Conservation (phyloP, 2,113 vertebrate species). For the Pelusios castaneus region DNA sequence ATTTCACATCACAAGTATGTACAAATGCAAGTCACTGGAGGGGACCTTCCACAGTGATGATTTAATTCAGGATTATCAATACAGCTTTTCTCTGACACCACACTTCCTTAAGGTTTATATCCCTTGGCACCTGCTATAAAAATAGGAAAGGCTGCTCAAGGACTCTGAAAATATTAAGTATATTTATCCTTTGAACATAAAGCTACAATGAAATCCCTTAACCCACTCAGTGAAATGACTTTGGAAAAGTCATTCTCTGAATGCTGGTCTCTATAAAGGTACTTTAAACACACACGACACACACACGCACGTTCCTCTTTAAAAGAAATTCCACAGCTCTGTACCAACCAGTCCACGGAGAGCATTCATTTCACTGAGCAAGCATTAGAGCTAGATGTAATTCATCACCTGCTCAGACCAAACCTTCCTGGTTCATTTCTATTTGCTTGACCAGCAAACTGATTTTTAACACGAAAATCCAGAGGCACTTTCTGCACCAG, state of each 20-base stretch:
- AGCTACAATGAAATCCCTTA: background rate
- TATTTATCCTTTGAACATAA: background rate
- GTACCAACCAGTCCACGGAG: background rate
- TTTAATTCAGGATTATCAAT: background rate
- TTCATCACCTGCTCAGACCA: background rate
- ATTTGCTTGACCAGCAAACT: background rate
- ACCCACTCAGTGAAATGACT: background rate
- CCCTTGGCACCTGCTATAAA: background rate
- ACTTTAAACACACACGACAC: background rate
- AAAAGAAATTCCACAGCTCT: background rate
- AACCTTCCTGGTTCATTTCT: background rate
- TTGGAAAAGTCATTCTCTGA: background rate
- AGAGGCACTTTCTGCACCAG: background rate
- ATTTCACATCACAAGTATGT: background rate
- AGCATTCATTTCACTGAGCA: background rate
- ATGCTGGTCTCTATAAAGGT: background rate
- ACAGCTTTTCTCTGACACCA: background rate
- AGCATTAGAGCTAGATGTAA: no score
- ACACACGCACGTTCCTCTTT: rapidly evolving
- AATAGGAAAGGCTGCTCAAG: background rate
- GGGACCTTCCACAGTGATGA: rapidly evolving
- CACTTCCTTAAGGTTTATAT: background rate
- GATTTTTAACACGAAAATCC: background rate
- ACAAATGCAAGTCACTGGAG: background rate
- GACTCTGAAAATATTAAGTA: background rate